phyloP scores from a whole-genome alignment of 2,113 vertebrate species.

The Aphyosemion australe region DNA sequence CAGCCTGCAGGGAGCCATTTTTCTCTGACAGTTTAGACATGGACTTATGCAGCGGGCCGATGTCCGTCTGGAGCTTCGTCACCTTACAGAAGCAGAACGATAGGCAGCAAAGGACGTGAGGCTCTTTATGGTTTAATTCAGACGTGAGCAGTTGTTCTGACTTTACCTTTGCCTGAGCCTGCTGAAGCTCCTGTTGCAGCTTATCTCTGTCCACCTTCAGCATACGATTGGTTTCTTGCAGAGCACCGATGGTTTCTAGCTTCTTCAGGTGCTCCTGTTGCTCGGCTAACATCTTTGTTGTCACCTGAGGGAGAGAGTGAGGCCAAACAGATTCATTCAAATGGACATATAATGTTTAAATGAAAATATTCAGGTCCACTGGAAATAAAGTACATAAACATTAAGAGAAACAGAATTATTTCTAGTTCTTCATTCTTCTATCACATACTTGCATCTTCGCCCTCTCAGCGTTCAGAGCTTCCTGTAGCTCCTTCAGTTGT shows the following conservation, averaged over 20 bases:
- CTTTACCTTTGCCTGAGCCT: conserved; percentile 86
- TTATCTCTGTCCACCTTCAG: conserved; percentile 89
- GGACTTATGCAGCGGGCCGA: conserved; percentile 91
- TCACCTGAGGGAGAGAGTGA: conserved; percentile 74
- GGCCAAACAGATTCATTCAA: not conserved
- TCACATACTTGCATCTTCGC: conserved; percentile 90
- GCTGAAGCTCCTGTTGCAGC: conserved; percentile 89
- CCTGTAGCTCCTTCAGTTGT: conserved; percentile 89
- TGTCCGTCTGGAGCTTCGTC: conserved; percentile 89
- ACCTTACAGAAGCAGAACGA: conserved; percentile 74
- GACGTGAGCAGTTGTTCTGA: not conserved
- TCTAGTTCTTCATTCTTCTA: not conserved
- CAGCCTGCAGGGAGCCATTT: conserved; percentile 92
- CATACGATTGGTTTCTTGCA: conserved; percentile 91
- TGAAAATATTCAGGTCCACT: not conserved
- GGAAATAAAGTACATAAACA: too few relatives aligned
- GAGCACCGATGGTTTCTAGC: conserved; percentile 85
- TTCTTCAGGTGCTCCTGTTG: conserved; percentile 96
- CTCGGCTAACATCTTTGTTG: conserved; percentile 88
- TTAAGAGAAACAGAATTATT: not conserved
- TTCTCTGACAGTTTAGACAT: conserved; percentile 91
- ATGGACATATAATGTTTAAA: not conserved
- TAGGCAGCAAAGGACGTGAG: not conserved
- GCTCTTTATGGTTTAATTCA: too few relatives aligned
- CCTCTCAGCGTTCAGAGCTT: conserved; percentile 88